Evolutionary conservation across 2,888 invertebrate species (phyloP).

Genomic region (Electrophaes corylata): DNA sequence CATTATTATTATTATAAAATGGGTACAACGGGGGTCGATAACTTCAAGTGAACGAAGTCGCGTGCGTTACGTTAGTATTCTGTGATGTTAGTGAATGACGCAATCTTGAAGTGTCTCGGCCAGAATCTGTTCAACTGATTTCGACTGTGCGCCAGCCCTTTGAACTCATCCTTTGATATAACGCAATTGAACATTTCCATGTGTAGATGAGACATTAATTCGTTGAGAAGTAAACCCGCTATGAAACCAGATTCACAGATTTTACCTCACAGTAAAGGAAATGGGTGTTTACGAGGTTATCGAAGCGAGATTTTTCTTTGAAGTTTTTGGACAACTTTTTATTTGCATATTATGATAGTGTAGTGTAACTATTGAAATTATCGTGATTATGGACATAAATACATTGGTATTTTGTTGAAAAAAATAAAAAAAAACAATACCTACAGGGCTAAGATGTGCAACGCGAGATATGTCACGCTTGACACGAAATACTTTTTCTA

Average conservation of each 20-base stretch:
- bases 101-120: slow-evolving; percentile 28
- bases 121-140: slow-evolving; percentile 29
- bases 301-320: neutral
- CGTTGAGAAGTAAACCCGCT: slow-evolving; percentile 17
- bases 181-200: slow-evolving; percentile 41
- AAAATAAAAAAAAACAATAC: too few species aligned
- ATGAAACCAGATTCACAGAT: slow-evolving; percentile 19
- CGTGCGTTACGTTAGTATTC: too few species aligned
- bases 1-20: too few species aligned
- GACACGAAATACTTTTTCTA: too few species aligned
- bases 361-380: neutral
- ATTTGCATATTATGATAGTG: neutral
- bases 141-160: slow-evolving; percentile 31
- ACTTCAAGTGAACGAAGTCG: too few species aligned
- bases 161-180: slow-evolving; percentile 39
- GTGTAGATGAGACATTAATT: slow-evolving; percentile 36
- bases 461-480: too few species aligned
- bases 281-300: neutral
- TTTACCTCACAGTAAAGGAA: neutral
- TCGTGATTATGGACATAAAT: too few species aligned
- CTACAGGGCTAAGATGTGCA: too few species aligned
- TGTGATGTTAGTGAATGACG: slow-evolving; percentile 21
- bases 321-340: neutral
- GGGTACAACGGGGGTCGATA: too few species aligned
- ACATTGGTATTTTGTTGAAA: too few species aligned